Percentiles rank a stretch among this genome's conserved stretches.
Conservation (phyloP, 2,888 invertebrate species). For the Drosophila meridiana region DNA sequence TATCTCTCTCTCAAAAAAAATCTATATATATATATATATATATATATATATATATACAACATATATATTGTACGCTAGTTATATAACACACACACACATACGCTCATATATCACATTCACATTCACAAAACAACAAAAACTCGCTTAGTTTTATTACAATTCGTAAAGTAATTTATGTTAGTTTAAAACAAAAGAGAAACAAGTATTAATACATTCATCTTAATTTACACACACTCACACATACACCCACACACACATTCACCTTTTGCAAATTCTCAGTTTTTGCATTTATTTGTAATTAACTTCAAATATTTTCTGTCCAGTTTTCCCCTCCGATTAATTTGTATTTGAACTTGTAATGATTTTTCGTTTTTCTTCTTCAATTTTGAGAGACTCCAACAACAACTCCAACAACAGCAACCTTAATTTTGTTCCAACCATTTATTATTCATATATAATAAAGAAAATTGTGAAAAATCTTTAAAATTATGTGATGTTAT, state of each 20-base stretch:
- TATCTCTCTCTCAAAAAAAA: neutral
- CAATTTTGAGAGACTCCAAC: constrained; percentile 6
- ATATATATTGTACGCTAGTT: constrained; percentile 30
- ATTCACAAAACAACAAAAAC: constrained; percentile 38
- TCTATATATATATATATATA: constrained; percentile 13
- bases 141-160: constrained; percentile 57
- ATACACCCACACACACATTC: neutral
- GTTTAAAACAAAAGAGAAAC: constrained; percentile 23
- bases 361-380: constrained; percentile 6
- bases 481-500: neutral
- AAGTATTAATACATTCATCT: constrained; percentile 55
- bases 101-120: constrained; percentile 40
- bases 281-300: constrained; percentile 10
- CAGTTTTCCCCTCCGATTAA: neutral
- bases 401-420: neutral
- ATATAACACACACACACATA: constrained; percentile 38
- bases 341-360: constrained; percentile 10
- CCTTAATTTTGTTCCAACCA: constrained; percentile 28
- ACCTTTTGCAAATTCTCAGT: constrained; percentile 24
- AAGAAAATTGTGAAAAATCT: constrained; percentile 40
- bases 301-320: constrained; percentile 14
- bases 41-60: constrained; percentile 17
- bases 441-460: constrained; percentile 47
- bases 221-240: constrained; percentile 1
- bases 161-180: constrained; percentile 44